phyloP scores from a whole-genome alignment of 1,140 invertebrate species.

The Drosophila carrolli region DNA sequence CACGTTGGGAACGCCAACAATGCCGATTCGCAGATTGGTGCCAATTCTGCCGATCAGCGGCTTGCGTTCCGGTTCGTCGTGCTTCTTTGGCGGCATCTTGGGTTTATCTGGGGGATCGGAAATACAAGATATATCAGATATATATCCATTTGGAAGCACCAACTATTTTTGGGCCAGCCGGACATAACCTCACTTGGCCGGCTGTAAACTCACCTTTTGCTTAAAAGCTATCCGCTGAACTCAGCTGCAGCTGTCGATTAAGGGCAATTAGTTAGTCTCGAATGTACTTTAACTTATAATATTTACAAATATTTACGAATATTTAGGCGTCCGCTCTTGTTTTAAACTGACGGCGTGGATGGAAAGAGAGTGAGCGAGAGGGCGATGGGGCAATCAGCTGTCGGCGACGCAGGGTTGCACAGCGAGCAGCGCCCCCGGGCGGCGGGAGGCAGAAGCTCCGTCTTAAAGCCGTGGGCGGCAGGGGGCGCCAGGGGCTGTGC shows the following conservation, averaged over 20 bases:
- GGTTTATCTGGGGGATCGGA: slow-evolving; percentile 4
- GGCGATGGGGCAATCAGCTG: slow-evolving; percentile 18
- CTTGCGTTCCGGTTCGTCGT: slow-evolving; percentile 93
- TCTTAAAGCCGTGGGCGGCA: slow-evolving; percentile 4
- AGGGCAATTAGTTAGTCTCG: not conserved
- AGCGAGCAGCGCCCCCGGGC: slow-evolving; percentile 15
- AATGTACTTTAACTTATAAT: not conserved
- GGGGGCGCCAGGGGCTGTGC: slow-evolving; percentile 18
- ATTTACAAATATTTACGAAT: slow-evolving; percentile 44
- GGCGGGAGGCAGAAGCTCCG: slow-evolving; percentile 16
- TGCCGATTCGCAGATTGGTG: slow-evolving; percentile 98
- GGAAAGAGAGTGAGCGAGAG: slow-evolving; percentile 41
- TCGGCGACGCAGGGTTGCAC: slow-evolving; percentile 2
- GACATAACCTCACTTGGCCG: slow-evolving; percentile 41
- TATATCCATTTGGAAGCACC: slow-evolving; percentile 2
- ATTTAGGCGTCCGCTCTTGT: slow-evolving; percentile 9
- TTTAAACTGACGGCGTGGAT: slow-evolving; percentile 54
- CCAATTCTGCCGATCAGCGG: slow-evolving; percentile 98
- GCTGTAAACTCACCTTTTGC: slow-evolving; percentile 10
- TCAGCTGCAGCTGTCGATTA: slow-evolving; percentile 13
- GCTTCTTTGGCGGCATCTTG: slow-evolving; percentile 97
- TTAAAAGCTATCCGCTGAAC: slow-evolving; percentile 7
- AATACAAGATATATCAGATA: slow-evolving; percentile 12
- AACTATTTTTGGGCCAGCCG: slow-evolving; percentile 19
- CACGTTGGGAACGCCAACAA: slow-evolving; percentile 96